Evolutionary conservation across 2,888 invertebrate species (phyloP).

Genomic region (Piscicola geometra): DNA sequence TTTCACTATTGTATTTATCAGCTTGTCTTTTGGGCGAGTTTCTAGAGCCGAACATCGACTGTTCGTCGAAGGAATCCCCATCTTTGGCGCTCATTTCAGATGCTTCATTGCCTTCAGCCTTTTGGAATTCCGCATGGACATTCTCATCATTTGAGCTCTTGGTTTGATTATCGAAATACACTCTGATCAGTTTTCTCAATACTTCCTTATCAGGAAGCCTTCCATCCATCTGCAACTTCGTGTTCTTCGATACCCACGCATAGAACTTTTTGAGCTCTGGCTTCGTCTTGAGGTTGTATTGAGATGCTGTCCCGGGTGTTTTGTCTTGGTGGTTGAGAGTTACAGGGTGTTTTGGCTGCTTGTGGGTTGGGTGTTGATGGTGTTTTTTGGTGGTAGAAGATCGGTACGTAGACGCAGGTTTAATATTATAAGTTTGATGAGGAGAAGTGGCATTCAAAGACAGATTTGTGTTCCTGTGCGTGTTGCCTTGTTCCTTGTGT

Average conservation of each 20-base stretch:
- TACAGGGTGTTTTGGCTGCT: neutral
- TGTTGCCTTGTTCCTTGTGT: too few species aligned
- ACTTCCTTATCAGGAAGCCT: neutral
- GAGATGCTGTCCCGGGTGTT: neutral
- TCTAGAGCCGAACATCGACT: neutral
- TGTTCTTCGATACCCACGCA: neutral
- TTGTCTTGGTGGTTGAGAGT: neutral
- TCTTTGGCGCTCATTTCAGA: too few species aligned
- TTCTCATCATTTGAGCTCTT: neutral
- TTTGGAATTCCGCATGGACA: neutral
- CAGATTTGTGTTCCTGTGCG: too few species aligned
- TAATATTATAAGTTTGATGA: too few species aligned
- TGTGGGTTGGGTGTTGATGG: neutral
- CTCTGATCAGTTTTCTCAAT: neutral
- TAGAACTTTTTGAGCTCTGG: neutral
- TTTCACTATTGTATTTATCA: neutral
- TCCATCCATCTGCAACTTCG: neutral
- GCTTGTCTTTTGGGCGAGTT: neutral
- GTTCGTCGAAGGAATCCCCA: neutral
- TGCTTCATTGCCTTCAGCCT: too few species aligned
- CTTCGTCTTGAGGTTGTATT: neutral
- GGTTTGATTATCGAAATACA: neutral
- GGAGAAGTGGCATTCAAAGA: too few species aligned
- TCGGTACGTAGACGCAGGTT: neutral
- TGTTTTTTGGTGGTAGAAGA: neutral